Percentiles rank a stretch among this genome's conserved stretches.
phyloP scores from a whole-genome alignment of 2,113 vertebrate genomes.

The Ploceus nigricollis region DNA sequence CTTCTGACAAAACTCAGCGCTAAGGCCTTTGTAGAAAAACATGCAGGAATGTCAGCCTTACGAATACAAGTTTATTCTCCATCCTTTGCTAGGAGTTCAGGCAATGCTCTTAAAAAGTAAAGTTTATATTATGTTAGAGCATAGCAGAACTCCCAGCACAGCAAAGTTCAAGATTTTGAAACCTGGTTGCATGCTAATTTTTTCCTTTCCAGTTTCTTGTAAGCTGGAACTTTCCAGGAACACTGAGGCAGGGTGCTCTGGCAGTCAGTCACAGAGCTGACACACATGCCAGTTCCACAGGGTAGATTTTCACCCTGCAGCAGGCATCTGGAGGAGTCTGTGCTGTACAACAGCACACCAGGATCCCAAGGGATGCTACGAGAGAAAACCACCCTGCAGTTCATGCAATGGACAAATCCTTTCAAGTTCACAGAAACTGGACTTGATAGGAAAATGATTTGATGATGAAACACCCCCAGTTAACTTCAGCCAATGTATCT shows the following conservation, averaged over 20 bases:
- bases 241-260: not conserved
- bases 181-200: not conserved
- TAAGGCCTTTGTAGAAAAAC: not conserved
- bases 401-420: not conserved
- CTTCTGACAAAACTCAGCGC: not conserved
- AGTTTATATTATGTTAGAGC: not conserved
- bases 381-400: not conserved
- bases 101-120: not conserved
- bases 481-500: not conserved
- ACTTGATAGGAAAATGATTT: not conserved
- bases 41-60: not conserved
- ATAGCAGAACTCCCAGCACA: not conserved
- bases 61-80: not conserved
- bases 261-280: not conserved
- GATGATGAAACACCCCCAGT: not conserved
- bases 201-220: not conserved
- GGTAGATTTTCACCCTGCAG: not conserved
- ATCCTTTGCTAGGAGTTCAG: not conserved
- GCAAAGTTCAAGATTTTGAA: not conserved
- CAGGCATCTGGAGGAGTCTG: not conserved
- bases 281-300: not conserved
- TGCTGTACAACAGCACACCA: not conserved
- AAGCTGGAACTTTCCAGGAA: slow-evolving; percentile 24
- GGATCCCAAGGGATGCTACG: not conserved
- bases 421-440: not conserved